These are phyloP conservation scores for Hymenopus coronatus DNA, from an alignment of 2,888 invertebrate genomes.

Conservation along the genomic window DNA sequence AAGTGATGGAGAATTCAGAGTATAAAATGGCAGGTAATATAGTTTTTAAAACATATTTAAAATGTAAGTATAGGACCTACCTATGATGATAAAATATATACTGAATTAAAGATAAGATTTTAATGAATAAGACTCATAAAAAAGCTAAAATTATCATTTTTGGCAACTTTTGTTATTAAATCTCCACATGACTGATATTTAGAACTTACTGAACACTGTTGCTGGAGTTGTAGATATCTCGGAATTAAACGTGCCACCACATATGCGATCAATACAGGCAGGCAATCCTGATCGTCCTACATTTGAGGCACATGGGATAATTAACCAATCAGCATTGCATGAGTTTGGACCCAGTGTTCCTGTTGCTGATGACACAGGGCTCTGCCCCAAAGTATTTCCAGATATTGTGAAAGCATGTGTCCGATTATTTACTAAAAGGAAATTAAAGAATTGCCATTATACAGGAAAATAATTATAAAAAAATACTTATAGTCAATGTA, in stretches of 20 bases:
- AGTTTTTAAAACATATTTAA: too few relatives aligned
- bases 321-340: slow-evolving; percentile 75
- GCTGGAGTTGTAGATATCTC: slow-evolving; percentile 67
- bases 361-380: slow-evolving; percentile 58
- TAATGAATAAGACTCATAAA: too few relatives aligned
- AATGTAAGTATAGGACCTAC: too few relatives aligned
- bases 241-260: slow-evolving; percentile 75
- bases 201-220: slow-evolving; percentile 67
- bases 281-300: slow-evolving; percentile 61
- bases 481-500: background rate
- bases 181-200: too few relatives aligned
- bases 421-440: slow-evolving; percentile 62
- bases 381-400: slow-evolving; percentile 65
- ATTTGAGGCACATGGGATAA: slow-evolving; percentile 74
- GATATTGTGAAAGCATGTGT: slow-evolving; percentile 73
- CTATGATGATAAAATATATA: too few relatives aligned
- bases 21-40: too few relatives aligned
- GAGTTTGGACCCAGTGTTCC: slow-evolving; percentile 64
- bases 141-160: too few relatives aligned
- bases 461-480: background rate
- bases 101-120: too few relatives aligned
- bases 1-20: too few relatives aligned
- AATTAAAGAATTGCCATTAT: slow-evolving; percentile 8
- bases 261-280: slow-evolving; percentile 75
- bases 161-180: too few relatives aligned